Evolutionary conservation across 2,113 vertebrate species (phyloP).

Genomic region (Porphyrio hochstetteri): DNA sequence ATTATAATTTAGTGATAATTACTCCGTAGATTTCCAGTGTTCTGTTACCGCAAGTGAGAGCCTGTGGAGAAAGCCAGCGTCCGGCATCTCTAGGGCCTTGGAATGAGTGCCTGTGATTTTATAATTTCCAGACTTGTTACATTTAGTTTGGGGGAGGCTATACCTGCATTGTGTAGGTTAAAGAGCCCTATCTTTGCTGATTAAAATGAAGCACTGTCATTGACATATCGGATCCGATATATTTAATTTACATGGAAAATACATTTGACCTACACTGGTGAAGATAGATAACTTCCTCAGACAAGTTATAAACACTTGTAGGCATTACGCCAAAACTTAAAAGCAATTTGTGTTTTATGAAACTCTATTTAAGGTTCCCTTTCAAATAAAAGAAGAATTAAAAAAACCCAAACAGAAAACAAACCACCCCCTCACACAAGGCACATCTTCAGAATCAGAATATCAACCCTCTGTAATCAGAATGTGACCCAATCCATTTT

Average conservation of each 20-base stretch:
- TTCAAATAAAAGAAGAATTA: conserved; percentile 15
- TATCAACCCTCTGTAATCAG: background rate
- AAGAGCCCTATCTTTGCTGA: conserved; percentile 47
- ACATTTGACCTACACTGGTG: conserved; percentile 49
- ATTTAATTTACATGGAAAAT: conserved; percentile 72
- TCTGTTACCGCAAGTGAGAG: conserved; percentile 52
- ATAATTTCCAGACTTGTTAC: conserved; percentile 71
- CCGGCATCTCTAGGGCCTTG: conserved; percentile 33
- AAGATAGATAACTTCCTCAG: conserved; percentile 69
- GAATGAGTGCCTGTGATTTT: conserved; percentile 53
- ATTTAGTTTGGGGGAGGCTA: conserved; percentile 33
- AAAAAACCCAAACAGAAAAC: background rate
- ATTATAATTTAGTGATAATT: conserved; percentile 72
- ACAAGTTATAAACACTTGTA: conserved; percentile 62
- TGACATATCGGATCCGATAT: conserved; percentile 50
- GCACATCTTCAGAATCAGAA: background rate
- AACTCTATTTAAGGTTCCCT: conserved; percentile 52
- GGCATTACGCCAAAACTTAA: conserved; percentile 52
- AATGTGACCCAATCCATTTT: conserved; percentile 13
- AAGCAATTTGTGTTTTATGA: conserved; percentile 45
- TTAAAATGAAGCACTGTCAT: conserved; percentile 64
- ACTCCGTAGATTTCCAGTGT: conserved; percentile 49
- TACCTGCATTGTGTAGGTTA: conserved; percentile 46
- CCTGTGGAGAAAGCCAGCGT: conserved; percentile 21
- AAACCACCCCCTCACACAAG: background rate